Conservation (phyloP, 2,113 vertebrate genomes). For the Ibidorhyncha struthersii region DNA sequence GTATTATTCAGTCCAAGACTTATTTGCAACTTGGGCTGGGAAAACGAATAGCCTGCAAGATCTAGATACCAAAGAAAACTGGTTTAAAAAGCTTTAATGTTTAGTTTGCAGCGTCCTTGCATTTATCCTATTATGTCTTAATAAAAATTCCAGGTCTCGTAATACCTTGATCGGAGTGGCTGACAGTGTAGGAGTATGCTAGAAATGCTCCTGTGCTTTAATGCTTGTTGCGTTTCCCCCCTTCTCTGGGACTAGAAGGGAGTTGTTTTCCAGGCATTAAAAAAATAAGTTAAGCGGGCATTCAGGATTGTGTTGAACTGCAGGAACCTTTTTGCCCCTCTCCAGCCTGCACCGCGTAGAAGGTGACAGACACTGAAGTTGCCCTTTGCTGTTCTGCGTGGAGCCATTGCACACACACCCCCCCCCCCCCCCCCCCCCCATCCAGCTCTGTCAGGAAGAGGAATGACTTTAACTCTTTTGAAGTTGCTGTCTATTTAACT, state of each 20-base stretch:
- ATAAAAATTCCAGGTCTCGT: conserved; percentile 1
- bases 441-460: neutral
- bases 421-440: too few relatives aligned
- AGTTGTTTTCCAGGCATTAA: neutral
- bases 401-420: conserved; percentile 41
- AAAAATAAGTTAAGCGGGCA: neutral
- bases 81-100: conserved; percentile 69
- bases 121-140: conserved; percentile 7
- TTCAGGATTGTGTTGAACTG: neutral
- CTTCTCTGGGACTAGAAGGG: neutral
- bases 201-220: conserved; percentile 3
- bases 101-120: conserved; percentile 26
- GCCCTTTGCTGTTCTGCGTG: neutral
- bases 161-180: neutral
- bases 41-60: conserved; percentile 7
- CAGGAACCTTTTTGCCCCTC: neutral
- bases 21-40: conserved; percentile 1
- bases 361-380: neutral
- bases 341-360: neutral
- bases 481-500: neutral
- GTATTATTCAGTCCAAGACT: neutral
- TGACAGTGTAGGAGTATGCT: neutral
- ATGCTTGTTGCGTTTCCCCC: neutral
- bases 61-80: conserved; percentile 71
- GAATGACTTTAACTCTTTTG: neutral